Conservation (phyloP, 2,888 invertebrate species). For the Germaria angustata region DNA sequence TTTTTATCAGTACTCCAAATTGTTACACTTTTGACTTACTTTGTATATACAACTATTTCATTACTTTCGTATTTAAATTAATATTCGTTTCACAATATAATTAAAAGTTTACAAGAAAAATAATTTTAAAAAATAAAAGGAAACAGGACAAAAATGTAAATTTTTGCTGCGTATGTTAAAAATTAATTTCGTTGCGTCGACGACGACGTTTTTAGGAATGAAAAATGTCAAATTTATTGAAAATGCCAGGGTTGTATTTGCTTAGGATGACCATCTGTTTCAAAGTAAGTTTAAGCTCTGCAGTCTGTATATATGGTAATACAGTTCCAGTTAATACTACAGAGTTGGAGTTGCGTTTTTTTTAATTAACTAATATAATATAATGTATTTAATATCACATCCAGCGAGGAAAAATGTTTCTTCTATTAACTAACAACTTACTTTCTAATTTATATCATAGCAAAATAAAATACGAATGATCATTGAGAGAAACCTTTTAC, state of each 20-base stretch:
- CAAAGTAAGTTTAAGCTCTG: background rate
- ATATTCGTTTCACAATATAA: conserved; percentile 18
- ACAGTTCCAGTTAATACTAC: background rate
- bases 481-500: no score
- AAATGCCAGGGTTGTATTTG: conserved; percentile 26
- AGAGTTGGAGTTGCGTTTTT: no score
- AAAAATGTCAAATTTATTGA: conserved; percentile 31
- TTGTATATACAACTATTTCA: background rate
- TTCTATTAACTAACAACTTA: no score
- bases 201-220: conserved; percentile 64
- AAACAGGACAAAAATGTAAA: conserved; percentile 50
- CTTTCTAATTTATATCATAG: no score
- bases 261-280: background rate
- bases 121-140: conserved; percentile 9
- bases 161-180: conserved; percentile 60
- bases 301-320: background rate
- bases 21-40: conserved; percentile 9
- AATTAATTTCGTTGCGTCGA: conserved; percentile 62
- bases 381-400: no score
- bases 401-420: no score
- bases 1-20: background rate
- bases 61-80: conserved; percentile 16
- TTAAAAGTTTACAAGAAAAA: conserved; percentile 26
- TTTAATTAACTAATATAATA: no score
- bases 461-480: no score